A percentile compares a stretch with the other conserved stretches of the same genome.
phyloP scores from a whole-genome alignment of 2,113 vertebrate genomes.

The Channa maculata region DNA sequence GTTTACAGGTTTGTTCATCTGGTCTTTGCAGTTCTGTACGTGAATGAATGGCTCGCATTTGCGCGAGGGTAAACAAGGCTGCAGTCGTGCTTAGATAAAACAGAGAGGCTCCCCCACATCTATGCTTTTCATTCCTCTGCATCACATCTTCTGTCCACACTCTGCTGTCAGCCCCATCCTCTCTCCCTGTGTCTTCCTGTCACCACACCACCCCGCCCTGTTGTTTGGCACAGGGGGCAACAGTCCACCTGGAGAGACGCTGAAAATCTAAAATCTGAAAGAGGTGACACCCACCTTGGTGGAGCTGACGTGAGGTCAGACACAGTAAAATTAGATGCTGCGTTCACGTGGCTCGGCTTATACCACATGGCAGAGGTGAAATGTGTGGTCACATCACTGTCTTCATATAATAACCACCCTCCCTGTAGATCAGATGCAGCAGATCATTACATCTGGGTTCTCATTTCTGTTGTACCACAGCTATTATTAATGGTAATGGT shows the following conservation, averaged over 20 bases:
- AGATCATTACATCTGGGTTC: too few relatives aligned
- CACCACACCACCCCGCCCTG: neutral
- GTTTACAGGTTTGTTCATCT: slow-evolving; percentile 45
- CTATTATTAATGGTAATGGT: too few relatives aligned
- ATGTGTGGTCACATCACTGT: slow-evolving; percentile 54
- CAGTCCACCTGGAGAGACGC: slow-evolving; percentile 14
- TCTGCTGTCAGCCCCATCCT: neutral
- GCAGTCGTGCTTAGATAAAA: slow-evolving; percentile 30
- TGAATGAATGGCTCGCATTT: slow-evolving; percentile 36
- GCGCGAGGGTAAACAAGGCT: slow-evolving; percentile 30
- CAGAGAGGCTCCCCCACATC: slow-evolving; percentile 43
- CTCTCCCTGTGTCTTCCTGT: neutral
- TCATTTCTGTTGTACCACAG: too few relatives aligned
- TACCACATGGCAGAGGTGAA: slow-evolving; percentile 60
- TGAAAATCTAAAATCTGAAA: slow-evolving; percentile 56
- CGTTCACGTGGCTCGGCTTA: slow-evolving; percentile 27
- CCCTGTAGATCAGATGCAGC: neutral
- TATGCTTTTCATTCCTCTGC: slow-evolving; percentile 29
- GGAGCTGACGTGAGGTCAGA: slow-evolving; percentile 59
- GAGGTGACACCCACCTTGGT: slow-evolving; percentile 59
- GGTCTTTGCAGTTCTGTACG: slow-evolving; percentile 12
- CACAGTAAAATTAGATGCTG: slow-evolving; percentile 51
- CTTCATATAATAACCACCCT: slow-evolving; percentile 34
- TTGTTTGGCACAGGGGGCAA: slow-evolving; percentile 9
- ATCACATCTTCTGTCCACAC: slow-evolving; percentile 2